Percentiles rank a stretch among this genome's conserved stretches.
Evolutionary conservation across 2,797 vertebrate genomes (phyloP).

Genomic region (Florisuga fusca): DNA sequence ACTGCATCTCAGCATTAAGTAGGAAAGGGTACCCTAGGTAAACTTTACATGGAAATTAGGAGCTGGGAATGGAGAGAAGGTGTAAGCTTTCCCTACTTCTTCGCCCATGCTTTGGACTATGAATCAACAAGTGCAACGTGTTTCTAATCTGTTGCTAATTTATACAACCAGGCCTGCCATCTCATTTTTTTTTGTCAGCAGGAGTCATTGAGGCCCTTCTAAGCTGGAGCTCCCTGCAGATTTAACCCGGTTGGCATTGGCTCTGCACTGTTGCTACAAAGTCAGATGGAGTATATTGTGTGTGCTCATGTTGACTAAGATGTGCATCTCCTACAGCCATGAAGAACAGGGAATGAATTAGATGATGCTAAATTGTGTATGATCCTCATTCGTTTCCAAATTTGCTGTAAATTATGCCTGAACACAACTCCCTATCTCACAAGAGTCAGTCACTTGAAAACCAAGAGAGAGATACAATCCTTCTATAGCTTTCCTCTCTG

Average conservation of each 20-base stretch:
- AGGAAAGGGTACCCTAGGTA: not conserved
- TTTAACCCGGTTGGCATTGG: not conserved
- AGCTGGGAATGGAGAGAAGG: not conserved
- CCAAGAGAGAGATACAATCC: not conserved
- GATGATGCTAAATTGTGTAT: not conserved
- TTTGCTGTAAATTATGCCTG: not conserved
- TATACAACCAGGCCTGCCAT: not conserved
- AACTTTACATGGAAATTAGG: not conserved
- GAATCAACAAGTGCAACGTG: not conserved
- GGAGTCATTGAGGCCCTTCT: not conserved
- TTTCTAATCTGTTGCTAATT: not conserved
- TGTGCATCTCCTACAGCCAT: not conserved
- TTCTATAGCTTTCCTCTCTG: not conserved
- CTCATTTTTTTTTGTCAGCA: not conserved
- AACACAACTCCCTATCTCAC: not conserved
- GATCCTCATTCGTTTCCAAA: not conserved
- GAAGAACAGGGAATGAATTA: not conserved
- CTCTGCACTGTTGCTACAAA: not conserved
- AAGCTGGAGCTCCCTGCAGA: not conserved
- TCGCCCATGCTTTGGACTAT: not conserved
- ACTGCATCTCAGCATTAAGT: not conserved
- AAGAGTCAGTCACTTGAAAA: not conserved
- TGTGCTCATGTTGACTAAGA: rapidly evolving
- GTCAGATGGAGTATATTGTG: not conserved
- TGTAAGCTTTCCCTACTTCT: not conserved